Percentiles rank a stretch among this genome's conserved stretches.
Conservation (phyloP, 2,888 invertebrate genomes). For the Arge pagana region DNA sequence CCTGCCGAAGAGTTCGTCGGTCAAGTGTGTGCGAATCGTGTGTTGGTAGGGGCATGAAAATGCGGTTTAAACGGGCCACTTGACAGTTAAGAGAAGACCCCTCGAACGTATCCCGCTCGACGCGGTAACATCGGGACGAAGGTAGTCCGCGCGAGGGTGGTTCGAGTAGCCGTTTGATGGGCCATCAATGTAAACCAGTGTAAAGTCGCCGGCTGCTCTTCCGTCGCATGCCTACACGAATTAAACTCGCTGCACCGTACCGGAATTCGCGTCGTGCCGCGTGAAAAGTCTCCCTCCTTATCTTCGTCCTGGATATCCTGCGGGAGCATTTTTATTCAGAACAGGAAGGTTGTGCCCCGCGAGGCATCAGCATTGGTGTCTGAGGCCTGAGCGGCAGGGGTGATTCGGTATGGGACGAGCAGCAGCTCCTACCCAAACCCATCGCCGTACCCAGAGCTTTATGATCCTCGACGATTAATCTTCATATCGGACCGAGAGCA, state of each 20-base stretch:
- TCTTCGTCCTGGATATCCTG: constrained; percentile 5
- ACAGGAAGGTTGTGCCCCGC: constrained; percentile 16
- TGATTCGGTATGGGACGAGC: constrained; percentile 13
- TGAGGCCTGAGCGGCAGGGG: no score
- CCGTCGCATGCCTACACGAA: neutral
- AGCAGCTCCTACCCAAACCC: constrained; percentile 8
- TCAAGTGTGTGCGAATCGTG: constrained; percentile 8
- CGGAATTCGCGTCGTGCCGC: no score
- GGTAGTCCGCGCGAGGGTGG: constrained; percentile 42
- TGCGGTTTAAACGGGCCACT: constrained; percentile 15
- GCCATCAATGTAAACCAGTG: constrained; percentile 51
- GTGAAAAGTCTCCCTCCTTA: no score
- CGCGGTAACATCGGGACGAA: constrained; percentile 33
- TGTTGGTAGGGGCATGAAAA: neutral
- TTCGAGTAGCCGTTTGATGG: constrained; percentile 47
- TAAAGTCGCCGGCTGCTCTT: constrained; percentile 39
- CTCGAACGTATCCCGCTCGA: constrained; percentile 16
- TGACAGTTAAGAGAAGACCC: constrained; percentile 17
- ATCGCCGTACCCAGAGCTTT: constrained; percentile 40
- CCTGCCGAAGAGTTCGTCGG: no score
- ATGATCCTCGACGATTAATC: constrained; percentile 48
- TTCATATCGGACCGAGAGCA: constrained; percentile 36
- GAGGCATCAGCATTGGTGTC: constrained; percentile 7
- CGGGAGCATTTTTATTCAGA: constrained; percentile 21
- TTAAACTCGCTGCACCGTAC: constrained; percentile 1